Evolutionary conservation across 2,113 vertebrate genomes (phyloP), one percentile per base, ranked within the genome.

Genomic region (Pavo muticus): DNA sequence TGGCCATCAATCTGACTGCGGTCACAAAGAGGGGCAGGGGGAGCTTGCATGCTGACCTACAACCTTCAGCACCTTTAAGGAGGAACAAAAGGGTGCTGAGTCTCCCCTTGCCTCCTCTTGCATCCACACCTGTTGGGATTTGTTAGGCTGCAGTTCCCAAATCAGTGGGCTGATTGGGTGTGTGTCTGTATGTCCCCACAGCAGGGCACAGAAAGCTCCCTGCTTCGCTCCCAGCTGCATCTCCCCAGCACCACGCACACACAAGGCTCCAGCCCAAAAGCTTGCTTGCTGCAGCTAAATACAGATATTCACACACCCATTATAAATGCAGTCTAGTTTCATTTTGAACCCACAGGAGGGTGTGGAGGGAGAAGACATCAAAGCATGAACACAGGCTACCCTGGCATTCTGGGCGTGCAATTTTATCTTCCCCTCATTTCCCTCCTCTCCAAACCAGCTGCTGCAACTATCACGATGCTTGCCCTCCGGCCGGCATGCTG

Each of bases 261-360:
- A 67, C 0, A 2, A 85, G 74, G 86, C 90, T 79, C 85, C 80
- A 73, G 74, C 80, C 88, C 84, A 83, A 69, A 56, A 93, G 74
- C 59, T 65, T 59, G 72, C 73, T 69, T 2, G 21, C 90, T 72
- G 78, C 48, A 96, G 90, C 94, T 93, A 96, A 93, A 94, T 94
- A 83, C 91, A 91, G 84, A 93, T 79, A 92, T 90, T 88, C 84
- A 88, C 76, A 70, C 71, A 87, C 86, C 88, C 88, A 90, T 82
- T 81, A 88, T 85, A 92, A 95, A 87, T 91, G 92, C 94, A 91
- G 86, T 67, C 68, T 88, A 61, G 74, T 90, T 96, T 95, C 84
- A 87, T 90, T 93, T 95, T 91, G 94, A 89, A 75, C 94, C 91
- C 87, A 91, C 81, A 89, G 81, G 84, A 95, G 90, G 93, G 93